Percentiles rank a stretch among this genome's conserved stretches.
Evolutionary conservation across 2,113 vertebrate genomes (phyloP).

Genomic region (Poeciliopsis turrubarensis): DNA sequence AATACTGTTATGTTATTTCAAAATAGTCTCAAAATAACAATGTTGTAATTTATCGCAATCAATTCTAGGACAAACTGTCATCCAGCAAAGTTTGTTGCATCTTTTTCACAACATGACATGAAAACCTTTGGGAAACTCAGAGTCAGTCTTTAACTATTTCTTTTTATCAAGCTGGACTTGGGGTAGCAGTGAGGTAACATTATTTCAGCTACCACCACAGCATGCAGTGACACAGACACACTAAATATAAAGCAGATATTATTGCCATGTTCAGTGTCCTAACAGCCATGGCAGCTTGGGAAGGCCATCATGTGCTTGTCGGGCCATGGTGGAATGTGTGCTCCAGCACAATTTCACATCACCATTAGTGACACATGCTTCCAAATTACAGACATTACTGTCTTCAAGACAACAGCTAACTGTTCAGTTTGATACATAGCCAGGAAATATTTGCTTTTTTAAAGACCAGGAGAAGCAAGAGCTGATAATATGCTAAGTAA

Average conservation of each 20-base stretch:
- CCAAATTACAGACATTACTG: constrained; percentile 38
- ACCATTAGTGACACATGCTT: constrained; percentile 60
- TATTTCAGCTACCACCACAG: constrained; percentile 73
- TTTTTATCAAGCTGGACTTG: constrained; percentile 38
- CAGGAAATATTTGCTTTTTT: too few relatives aligned
- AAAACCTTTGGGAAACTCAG: constrained; percentile 53
- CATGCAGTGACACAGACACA: constrained; percentile 47
- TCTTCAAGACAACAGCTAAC: constrained; percentile 42
- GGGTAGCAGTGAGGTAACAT: constrained; percentile 50
- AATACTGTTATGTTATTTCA: too few relatives aligned
- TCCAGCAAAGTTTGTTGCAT: background rate
- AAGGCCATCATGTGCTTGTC: constrained; percentile 51
- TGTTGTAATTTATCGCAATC: too few relatives aligned
- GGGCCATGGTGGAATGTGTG: constrained; percentile 50
- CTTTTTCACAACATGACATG: constrained; percentile 60
- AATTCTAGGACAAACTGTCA: too few relatives aligned
- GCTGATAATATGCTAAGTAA: too few relatives aligned
- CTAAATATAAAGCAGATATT: constrained; percentile 81
- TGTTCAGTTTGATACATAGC: constrained; percentile 7
- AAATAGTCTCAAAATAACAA: too few relatives aligned
- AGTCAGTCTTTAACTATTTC: constrained; percentile 66
- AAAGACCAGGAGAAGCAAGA: too few relatives aligned
- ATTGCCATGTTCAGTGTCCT: constrained; percentile 68
- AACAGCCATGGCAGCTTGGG: constrained; percentile 61
- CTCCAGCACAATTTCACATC: constrained; percentile 53